A percentile compares a stretch with the other conserved stretches of the same genome.
phyloP scores from a whole-genome alignment of 1,140 invertebrate genomes.

The Olivierus martensii region DNA sequence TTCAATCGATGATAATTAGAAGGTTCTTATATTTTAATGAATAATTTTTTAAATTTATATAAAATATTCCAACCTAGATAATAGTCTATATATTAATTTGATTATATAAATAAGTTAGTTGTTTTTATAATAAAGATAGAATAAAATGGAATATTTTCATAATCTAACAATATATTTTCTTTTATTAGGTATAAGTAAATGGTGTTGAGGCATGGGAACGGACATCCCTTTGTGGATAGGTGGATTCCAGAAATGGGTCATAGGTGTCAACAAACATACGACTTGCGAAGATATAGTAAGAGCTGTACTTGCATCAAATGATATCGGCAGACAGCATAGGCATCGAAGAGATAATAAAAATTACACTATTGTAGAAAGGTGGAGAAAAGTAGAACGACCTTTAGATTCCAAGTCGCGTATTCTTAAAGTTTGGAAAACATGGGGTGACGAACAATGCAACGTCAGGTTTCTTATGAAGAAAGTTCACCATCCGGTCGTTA shows the following conservation, averaged over 20 bases:
- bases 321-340: background rate
- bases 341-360: slow-evolving; percentile 20
- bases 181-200: no score
- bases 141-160: no score
- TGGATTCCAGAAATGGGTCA: slow-evolving; percentile 60
- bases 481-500: slow-evolving; percentile 20
- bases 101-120: no score
- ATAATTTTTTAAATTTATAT: no score
- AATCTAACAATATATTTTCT: no score
- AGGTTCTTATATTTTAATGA: no score
- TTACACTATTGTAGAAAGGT: slow-evolving; percentile 43
- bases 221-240: slow-evolving; percentile 63
- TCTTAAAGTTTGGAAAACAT: slow-evolving; percentile 54
- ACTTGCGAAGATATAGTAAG: slow-evolving; percentile 61
- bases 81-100: no score
- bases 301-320: slow-evolving; percentile 41
- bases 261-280: slow-evolving; percentile 53
- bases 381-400: slow-evolving; percentile 48
- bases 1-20: no score
- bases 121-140: no score
- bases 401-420: slow-evolving; percentile 50
- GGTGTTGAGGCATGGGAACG: slow-evolving; percentile 17
- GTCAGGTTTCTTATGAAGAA: slow-evolving; percentile 38
- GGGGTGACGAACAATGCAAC: slow-evolving; percentile 54
- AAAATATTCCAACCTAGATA: no score